Conservation (phyloP, 2,113 vertebrate species). For the Neomonachus schauinslandi region DNA sequence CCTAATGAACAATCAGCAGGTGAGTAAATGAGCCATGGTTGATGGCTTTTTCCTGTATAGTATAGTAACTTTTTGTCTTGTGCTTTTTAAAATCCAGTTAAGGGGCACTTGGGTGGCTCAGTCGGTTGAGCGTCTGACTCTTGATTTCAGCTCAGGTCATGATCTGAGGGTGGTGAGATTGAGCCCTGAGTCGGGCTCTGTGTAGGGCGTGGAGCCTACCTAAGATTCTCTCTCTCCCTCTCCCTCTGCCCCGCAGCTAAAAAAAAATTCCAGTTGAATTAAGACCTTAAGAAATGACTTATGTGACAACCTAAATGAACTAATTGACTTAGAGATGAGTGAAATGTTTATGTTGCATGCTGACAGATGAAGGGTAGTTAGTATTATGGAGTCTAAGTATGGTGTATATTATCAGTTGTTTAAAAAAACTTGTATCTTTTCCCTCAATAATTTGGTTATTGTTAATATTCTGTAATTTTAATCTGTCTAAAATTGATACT, state of each 20-base stretch:
- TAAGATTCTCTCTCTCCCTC: background rate
- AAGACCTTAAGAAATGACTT: background rate
- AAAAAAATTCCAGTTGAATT: background rate
- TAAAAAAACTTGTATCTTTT: slow-evolving; percentile 18
- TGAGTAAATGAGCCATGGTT: background rate
- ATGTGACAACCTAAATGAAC: background rate
- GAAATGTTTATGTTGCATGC: background rate
- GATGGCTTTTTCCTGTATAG: background rate
- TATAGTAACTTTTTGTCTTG: background rate
- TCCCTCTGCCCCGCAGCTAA: background rate
- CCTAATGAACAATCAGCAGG: background rate
- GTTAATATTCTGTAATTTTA: background rate
- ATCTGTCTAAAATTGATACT: background rate
- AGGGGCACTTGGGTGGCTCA: background rate
- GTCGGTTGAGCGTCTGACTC: background rate
- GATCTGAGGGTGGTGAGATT: background rate
- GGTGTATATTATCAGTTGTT: background rate
- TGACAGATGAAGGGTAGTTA: background rate
- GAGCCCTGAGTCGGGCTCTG: background rate
- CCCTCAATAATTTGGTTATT: background rate
- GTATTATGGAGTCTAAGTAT: background rate
- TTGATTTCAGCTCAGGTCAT: background rate
- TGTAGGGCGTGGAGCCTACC: background rate
- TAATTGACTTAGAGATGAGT: background rate
- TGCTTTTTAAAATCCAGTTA: slow-evolving; percentile 11